Base-by-base conservation (phyloP, 1,140 invertebrate species). In the Papilio polyxenes region DNA sequence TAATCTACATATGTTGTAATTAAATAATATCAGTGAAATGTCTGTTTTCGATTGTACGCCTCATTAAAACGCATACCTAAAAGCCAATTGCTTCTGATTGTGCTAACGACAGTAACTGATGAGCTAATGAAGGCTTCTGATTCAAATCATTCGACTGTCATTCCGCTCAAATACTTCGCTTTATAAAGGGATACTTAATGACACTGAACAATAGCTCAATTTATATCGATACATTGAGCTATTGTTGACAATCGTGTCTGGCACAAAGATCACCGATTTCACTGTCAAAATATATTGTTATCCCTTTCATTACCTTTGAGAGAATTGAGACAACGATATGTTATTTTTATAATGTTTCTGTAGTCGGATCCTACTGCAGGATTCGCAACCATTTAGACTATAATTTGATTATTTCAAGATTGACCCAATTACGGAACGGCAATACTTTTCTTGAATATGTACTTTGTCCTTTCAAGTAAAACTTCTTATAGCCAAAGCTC, bases 131-230 rank as follows among this genome's bases (percentile, higher is more conserved):
- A 40, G 3, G 62, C 62, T 72, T 72, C 65, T 23, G 65, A 72
- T 72, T 72, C 65, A 72, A 72, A 72, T 72, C 23, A 72, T 72
- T 72, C 15, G 31, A 72, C 65, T 72, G 65, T 62, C 59, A 62
- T 62, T 59, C 56, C 1, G n/a, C 17, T 59, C 56, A 59, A 59
- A 59, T 59, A 59, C 10, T 53, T 53, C 51, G n/a, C 62, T 65
- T 65, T 72, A 17, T 15, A 72, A 72, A 72, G 65, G 31, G 20
- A 31, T 31, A 62, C 11, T 69, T 11, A n/a, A 31, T 69, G 65
- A 23, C 23, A 23, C 31, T 72, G 23, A 40, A 72, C 65, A 72
- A 72, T 72, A 37, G 65, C 31, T 31, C 10, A 59, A 59, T n/a
- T n/a, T n/a, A 2, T 59, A 37, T 72, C 11, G 23, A 72, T 72